Evolutionary conservation across 2,888 invertebrate species (phyloP).

Genomic region (Ectemnius continuus): DNA sequence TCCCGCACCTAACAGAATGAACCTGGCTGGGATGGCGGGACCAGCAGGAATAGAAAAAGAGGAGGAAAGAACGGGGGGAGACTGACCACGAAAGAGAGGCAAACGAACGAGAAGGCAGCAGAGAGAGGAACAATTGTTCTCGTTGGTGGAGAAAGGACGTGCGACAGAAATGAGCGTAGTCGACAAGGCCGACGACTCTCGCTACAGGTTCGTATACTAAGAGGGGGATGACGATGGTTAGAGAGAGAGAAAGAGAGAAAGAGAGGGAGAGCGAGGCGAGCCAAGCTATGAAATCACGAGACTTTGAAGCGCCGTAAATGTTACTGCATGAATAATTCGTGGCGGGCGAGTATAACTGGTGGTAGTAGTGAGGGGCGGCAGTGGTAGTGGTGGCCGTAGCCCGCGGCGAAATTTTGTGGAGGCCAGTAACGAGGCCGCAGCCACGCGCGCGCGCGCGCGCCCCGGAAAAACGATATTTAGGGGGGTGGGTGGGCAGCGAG

Average conservation of each 20-base stretch:
- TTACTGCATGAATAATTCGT: conserved; percentile 53
- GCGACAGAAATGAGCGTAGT: no score
- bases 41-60: not conserved
- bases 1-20: no score
- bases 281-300: conserved; percentile 44
- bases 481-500: conserved; percentile 35
- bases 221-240: no score
- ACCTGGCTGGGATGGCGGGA: not conserved
- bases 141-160: no score
- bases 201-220: no score
- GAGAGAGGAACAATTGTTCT: no score
- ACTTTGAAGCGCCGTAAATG: conserved; percentile 49
- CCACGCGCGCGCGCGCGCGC: conserved; percentile 44
- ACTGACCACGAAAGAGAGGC: no score
- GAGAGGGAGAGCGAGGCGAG: not conserved
- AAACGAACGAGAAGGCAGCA: no score
- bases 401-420: conserved; percentile 41
- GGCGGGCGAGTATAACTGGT: conserved; percentile 31
- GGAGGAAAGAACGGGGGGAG: not conserved
- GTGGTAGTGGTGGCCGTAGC: conserved; percentile 22
- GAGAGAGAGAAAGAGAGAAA: not conserved
- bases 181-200: no score
- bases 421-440: conserved; percentile 53
- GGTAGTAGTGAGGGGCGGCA: conserved; percentile 6
- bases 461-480: conserved; percentile 56